phyloP scores from a whole-genome alignment of 2,888 invertebrate genomes.

The Acheta domesticus region DNA sequence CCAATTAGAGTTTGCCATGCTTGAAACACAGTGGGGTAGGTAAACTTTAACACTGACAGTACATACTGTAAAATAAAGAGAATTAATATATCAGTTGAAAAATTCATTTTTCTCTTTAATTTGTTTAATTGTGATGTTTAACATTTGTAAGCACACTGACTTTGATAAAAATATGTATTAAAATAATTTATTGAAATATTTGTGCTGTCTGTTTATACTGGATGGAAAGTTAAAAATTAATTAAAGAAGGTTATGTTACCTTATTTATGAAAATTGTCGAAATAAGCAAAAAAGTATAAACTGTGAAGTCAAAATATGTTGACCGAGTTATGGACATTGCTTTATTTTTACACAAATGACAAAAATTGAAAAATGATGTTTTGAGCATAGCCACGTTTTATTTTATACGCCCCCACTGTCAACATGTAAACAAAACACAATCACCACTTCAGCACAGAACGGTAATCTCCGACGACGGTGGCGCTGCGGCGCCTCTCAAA shows the following conservation, averaged over 20 bases:
- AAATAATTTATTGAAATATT: too few species aligned
- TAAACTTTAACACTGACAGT: slow-evolving; percentile 42
- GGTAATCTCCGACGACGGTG: too few species aligned
- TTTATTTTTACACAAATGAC: not conserved
- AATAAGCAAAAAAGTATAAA: slow-evolving; percentile 30
- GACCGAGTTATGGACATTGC: not conserved
- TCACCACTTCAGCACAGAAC: too few species aligned
- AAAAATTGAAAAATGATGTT: not conserved
- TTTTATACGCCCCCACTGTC: not conserved
- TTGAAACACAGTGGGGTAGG: slow-evolving; percentile 44
- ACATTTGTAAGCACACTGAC: not conserved
- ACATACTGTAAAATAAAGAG: slow-evolving; percentile 40
- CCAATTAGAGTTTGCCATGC: slow-evolving; percentile 44
- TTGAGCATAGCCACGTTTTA: not conserved
- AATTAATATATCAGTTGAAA: not conserved
- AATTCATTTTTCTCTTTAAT: not conserved
- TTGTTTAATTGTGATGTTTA: too few species aligned
- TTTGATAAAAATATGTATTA: not conserved
- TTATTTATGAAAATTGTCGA: slow-evolving; percentile 33
- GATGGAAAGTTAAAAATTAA: not conserved
- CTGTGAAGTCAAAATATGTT: slow-evolving; percentile 23
- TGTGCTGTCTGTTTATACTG: too few species aligned
- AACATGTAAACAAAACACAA: too few species aligned
- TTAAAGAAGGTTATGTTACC: slow-evolving; percentile 26
- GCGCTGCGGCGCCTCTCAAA: too few species aligned